A percentile compares a stretch with the other conserved stretches of the same genome.
These are phyloP conservation scores for Austrofundulus limnaeus DNA, from an alignment of 2,113 vertebrate species.

Conservation along the genomic window DNA sequence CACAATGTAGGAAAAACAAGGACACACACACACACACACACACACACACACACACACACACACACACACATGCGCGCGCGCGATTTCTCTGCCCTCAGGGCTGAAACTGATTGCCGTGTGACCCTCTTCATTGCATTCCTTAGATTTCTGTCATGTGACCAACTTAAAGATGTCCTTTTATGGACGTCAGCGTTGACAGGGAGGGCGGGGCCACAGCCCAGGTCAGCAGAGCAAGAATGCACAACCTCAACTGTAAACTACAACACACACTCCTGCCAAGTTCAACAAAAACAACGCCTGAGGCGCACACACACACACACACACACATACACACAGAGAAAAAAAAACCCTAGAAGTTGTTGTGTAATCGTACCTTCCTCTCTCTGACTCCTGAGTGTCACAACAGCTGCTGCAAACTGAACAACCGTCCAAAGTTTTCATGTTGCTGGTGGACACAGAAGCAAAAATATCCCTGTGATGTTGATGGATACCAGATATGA, in stretches of 20 bases:
- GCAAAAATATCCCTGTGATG: background rate
- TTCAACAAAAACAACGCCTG: constrained; percentile 10
- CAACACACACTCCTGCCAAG: constrained; percentile 27
- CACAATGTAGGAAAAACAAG: too few relatives aligned
- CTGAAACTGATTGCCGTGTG: constrained; percentile 81
- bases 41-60: constrained; percentile 14
- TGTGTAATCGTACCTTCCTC: constrained; percentile 24
- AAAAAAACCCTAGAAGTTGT: background rate
- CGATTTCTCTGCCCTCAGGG: constrained; percentile 6
- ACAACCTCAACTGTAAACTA: background rate
- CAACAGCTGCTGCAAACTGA: background rate
- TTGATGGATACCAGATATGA: background rate
- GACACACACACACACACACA: too few relatives aligned
- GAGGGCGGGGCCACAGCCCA: constrained; percentile 68
- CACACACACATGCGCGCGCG: background rate
- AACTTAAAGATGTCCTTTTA: constrained; percentile 86
- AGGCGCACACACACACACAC: too few relatives aligned
- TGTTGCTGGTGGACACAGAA: background rate
- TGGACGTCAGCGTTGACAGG: constrained; percentile 72
- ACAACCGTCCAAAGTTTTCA: too few relatives aligned
- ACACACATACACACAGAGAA: too few relatives aligned
- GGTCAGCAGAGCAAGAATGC: constrained; percentile 52
- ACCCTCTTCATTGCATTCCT: constrained; percentile 79
- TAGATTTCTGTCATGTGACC: constrained; percentile 83
- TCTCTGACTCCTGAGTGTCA: background rate